Conservation (phyloP, 2,888 invertebrate species). For the Bursaphelenchus okinawaensis region DNA sequence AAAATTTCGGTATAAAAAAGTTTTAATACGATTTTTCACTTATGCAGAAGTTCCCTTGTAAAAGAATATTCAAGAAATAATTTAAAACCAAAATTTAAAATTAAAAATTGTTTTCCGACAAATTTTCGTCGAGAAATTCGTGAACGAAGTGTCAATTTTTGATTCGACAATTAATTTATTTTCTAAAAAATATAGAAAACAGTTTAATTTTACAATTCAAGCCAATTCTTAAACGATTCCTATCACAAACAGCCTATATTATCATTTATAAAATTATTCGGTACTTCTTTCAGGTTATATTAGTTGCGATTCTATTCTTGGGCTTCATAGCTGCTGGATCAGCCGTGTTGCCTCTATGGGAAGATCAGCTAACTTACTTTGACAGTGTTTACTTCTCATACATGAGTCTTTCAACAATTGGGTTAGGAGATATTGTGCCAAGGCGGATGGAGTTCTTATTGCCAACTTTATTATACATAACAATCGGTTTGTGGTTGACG, state of each 20-base stretch:
- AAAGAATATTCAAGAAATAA: no score
- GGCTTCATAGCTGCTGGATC: constrained; percentile 51
- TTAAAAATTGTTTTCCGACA: no score
- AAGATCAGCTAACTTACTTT: constrained; percentile 50
- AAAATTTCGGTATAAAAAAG: no score
- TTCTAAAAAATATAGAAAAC: not conserved
- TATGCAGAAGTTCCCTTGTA: not conserved
- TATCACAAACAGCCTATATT: no score
- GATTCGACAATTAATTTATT: no score
- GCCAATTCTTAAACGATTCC: not conserved
- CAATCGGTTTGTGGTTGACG: constrained; percentile 53
- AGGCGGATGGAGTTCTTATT: constrained; percentile 51
- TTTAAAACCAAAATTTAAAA: no score
- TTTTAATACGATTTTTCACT: no score
- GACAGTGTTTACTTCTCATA: constrained; percentile 55
- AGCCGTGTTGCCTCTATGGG: constrained; percentile 51
- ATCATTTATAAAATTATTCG: no score
- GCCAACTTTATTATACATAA: constrained; percentile 49
- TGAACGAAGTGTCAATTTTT: no score
- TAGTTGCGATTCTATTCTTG: constrained; percentile 46
- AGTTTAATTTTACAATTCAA: constrained; percentile 2
- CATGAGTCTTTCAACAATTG: constrained; percentile 52
- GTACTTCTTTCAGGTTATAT: constrained; percentile 36
- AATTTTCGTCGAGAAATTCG: no score
- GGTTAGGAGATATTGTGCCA: constrained; percentile 49